Evolutionary conservation across 2,113 vertebrate genomes (phyloP).

Genomic region (Perognathus longimembris): DNA sequence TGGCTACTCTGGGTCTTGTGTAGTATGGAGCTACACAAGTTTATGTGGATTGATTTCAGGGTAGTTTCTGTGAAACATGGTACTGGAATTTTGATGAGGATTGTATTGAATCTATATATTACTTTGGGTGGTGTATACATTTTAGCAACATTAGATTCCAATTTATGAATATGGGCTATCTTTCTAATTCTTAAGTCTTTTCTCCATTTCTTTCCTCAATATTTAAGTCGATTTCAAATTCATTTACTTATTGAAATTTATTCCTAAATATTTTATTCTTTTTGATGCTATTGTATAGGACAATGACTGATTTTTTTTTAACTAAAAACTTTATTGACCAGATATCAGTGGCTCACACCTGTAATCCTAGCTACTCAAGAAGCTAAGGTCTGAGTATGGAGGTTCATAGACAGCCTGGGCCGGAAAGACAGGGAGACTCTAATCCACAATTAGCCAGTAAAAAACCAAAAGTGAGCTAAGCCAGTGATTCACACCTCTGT

Average conservation of each 20-base stretch:
- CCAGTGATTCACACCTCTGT: no score
- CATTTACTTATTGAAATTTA: slow-evolving; percentile 21
- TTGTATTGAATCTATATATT: not conserved
- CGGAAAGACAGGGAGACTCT: no score
- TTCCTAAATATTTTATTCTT: not conserved
- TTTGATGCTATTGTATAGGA: not conserved
- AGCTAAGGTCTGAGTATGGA: no score
- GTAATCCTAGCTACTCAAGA: no score
- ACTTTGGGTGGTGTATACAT: not conserved
- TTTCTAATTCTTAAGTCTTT: not conserved
- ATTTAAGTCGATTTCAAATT: not conserved
- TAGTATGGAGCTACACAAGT: no score
- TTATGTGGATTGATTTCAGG: not conserved
- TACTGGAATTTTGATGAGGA: not conserved
- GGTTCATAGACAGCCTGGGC: no score
- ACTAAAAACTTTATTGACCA: not conserved
- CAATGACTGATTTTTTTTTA: not conserved
- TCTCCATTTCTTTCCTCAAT: not conserved
- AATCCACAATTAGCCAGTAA: no score
- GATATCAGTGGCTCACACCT: not conserved
- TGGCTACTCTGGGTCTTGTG: not conserved
- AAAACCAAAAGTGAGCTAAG: no score
- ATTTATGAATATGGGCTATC: not conserved
- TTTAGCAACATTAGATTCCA: not conserved
- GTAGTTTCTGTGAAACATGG: not conserved